Base-by-base conservation (phyloP, 2,888 invertebrate genomes). In the Trichogramma evanescens region DNA sequence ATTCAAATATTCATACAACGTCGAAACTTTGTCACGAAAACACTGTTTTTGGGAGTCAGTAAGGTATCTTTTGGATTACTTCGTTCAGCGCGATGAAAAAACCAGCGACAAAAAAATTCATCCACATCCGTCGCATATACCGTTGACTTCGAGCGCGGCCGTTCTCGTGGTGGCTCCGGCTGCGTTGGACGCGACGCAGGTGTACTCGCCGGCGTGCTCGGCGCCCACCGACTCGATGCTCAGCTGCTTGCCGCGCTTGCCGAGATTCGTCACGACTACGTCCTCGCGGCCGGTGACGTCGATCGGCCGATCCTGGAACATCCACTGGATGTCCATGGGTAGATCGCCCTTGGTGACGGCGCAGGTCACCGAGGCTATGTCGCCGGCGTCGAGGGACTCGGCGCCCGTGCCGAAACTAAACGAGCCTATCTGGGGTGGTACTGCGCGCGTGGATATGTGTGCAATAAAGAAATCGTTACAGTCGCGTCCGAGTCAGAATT, bases 331-430 rank as follows among this genome's bases (percentile, higher is more conserved):
- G 66, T 83, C 83, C 61, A 93, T 80, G 7, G 92, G 92, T 64
- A 86, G 77, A 75, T 93, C 92, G 43, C 92, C 91, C 76, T 89
- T 88, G 67, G 82, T 84, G 39, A 88, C 88, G 48, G 86, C 83
- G 75, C 91, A 91, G 56, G 84, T 84, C 4, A 88, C 83, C 59
- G 89, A 89, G 46, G 88, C 86, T 65, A 86, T 83, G 66, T 91
- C 89, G 5, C 90, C 91, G 61, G 88, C 87, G 72, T 90, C 89
- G 51, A 89, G 85, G 59, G 88, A 83, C 55, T 89, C 88, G n/a
- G 58, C 64, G 63, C 88, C 89, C 63, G 26, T 26, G 63, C 89
- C 89, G 69, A 90, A 88, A 72, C 83, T 83, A 72, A 89, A 87
- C 49, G 86, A 85, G 69, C 84, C 82, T 69, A 89, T 86, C 82